These are phyloP conservation scores for Sebastes jordani DNA, from an alignment of 2,797 vertebrate species.

Conservation along the genomic window DNA sequence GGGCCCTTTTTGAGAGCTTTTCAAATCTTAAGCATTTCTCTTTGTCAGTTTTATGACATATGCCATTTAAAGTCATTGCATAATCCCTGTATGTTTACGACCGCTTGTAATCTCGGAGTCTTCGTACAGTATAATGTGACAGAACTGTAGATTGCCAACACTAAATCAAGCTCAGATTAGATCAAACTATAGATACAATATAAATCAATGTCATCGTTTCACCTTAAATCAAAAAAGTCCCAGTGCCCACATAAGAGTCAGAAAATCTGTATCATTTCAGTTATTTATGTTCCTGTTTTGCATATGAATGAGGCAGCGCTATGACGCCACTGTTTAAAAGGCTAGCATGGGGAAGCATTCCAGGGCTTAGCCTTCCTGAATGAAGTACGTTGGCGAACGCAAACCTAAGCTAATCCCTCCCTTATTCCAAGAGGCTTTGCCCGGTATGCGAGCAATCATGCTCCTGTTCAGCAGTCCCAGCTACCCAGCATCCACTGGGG, in stretches of 20 bases:
- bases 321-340: slow-evolving; percentile 50
- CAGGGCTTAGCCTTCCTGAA: slow-evolving; percentile 71
- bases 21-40: not conserved
- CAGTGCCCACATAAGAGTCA: not conserved
- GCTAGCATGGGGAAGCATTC: slow-evolving; percentile 62
- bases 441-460: slow-evolving; percentile 72
- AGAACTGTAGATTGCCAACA: not conserved
- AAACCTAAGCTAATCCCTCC: slow-evolving; percentile 70
- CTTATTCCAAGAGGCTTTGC: slow-evolving; percentile 78
- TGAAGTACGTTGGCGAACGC: slow-evolving; percentile 62
- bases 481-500: slow-evolving; percentile 49
- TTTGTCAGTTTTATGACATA: not conserved
- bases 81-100: not conserved
- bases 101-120: not conserved
- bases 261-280: not conserved
- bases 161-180: not conserved
- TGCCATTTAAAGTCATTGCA: no score
- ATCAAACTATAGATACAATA: not conserved
- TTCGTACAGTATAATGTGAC: not conserved
- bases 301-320: slow-evolving; percentile 23
- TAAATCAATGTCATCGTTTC: not conserved
- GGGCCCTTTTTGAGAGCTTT: not conserved
- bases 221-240: not conserved
- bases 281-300: slow-evolving; percentile 30
- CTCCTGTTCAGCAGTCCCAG: slow-evolving; percentile 61